These are phyloP conservation scores for Syncerus caffer DNA, from an alignment of 2,797 vertebrate genomes.

Conservation along the genomic window DNA sequence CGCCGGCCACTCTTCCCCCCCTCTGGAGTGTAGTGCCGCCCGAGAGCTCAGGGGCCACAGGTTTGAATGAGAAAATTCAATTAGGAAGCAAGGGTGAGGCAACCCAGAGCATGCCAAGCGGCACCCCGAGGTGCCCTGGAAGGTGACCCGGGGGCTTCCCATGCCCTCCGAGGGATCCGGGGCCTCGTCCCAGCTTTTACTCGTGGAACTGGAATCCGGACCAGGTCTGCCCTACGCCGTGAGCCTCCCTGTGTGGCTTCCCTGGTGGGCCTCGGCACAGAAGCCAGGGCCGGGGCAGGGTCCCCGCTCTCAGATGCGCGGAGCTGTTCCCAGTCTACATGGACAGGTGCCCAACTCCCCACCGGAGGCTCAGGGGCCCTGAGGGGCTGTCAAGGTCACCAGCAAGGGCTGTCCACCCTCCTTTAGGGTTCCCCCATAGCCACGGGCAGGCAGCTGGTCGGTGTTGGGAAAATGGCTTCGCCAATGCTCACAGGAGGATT, in stretches of 20 bases:
- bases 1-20: not conserved
- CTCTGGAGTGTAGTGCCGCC: not conserved
- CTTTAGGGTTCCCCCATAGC: not conserved
- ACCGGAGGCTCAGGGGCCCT: not conserved
- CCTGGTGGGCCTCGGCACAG: not conserved
- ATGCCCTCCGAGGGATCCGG: not conserved
- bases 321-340: not conserved
- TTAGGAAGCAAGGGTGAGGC: conserved; percentile 9
- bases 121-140: not conserved
- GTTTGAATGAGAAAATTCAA: conserved; percentile 29
- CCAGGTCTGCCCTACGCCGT: not conserved
- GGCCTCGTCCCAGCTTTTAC: not conserved
- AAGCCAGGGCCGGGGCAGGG: not conserved
- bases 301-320: not conserved
- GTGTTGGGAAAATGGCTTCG: not conserved
- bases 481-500: conserved; percentile 19
- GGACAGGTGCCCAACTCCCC: not conserved
- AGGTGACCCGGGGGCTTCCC: not conserved
- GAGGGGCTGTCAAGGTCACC: not conserved
- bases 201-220: accelerated
- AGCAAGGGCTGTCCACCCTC: not conserved
- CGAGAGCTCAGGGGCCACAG: not conserved
- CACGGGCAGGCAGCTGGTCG: not conserved
- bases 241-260: not conserved
- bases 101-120: not conserved